phyloP scores from a whole-genome alignment of 2,113 vertebrate species.

The Callorhinus ursinus region DNA sequence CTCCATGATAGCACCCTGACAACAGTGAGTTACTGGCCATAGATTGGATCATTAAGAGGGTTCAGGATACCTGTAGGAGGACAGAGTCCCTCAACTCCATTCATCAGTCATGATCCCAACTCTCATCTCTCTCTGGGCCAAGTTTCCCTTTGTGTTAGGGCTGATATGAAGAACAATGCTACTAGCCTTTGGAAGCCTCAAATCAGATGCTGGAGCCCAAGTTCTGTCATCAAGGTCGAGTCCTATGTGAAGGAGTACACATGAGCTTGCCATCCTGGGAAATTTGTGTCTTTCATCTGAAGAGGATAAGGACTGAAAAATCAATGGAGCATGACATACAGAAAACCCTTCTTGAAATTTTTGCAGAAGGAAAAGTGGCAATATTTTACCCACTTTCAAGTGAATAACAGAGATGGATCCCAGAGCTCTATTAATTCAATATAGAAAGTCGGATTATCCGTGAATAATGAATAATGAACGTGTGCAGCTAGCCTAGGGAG shows the following conservation, averaged over 20 bases:
- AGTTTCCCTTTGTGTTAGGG: neutral
- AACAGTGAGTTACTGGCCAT: neutral
- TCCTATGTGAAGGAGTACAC: neutral
- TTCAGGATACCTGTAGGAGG: neutral
- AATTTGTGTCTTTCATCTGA: neutral
- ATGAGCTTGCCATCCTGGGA: neutral
- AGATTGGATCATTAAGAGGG: neutral
- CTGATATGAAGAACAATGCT: neutral
- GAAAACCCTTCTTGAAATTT: slow-evolving; percentile 17
- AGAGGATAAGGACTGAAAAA: neutral
- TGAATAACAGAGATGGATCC: neutral
- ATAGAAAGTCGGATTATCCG: neutral
- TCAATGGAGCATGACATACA: neutral
- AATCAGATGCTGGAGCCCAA: neutral
- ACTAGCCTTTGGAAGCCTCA: neutral
- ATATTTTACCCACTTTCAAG: neutral
- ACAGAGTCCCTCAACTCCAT: neutral
- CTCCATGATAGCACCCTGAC: neutral
- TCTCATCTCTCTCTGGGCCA: neutral
- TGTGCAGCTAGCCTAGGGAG: neutral
- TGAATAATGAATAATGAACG: neutral
- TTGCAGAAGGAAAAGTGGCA: neutral
- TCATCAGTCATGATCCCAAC: neutral
- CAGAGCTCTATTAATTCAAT: neutral
- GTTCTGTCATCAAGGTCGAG: neutral